phyloP scores from a whole-genome alignment of 1,140 invertebrate genomes.

The Mamestra configurata region DNA sequence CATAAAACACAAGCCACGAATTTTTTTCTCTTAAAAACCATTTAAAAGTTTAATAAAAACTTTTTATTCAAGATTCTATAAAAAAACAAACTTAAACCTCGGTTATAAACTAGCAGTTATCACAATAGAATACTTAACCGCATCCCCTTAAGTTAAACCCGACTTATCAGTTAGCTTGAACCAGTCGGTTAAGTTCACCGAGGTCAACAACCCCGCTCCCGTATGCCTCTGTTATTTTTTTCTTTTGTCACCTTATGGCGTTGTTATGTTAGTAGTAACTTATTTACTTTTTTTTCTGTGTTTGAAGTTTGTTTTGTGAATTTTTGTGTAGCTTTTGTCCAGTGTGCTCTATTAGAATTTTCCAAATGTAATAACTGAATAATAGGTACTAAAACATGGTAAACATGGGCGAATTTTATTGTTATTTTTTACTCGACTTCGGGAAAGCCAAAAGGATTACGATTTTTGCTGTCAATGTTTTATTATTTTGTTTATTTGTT shows the following conservation, averaged over 20 bases:
- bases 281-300: too few species aligned
- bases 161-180: constrained; percentile 27
- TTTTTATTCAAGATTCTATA: too few species aligned
- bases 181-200: constrained; percentile 21
- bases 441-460: too few species aligned
- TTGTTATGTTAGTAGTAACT: not conserved
- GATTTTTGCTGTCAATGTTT: too few species aligned
- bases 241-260: not conserved
- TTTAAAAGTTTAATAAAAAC: not conserved
- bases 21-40: not conserved
- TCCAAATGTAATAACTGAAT: too few species aligned
- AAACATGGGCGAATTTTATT: too few species aligned
- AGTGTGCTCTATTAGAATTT: too few species aligned
- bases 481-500: too few species aligned
- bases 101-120: not conserved
- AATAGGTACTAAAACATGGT: too few species aligned
- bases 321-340: too few species aligned
- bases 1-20: not conserved
- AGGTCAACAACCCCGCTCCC: constrained; percentile 25
- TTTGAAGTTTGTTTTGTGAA: too few species aligned
- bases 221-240: not conserved
- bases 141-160: not conserved
- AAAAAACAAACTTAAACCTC: not conserved
- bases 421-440: too few species aligned
- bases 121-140: constrained; percentile 7